Base-by-base conservation (phyloP, 2,797 vertebrate genomes). In the Brotula barbata region DNA sequence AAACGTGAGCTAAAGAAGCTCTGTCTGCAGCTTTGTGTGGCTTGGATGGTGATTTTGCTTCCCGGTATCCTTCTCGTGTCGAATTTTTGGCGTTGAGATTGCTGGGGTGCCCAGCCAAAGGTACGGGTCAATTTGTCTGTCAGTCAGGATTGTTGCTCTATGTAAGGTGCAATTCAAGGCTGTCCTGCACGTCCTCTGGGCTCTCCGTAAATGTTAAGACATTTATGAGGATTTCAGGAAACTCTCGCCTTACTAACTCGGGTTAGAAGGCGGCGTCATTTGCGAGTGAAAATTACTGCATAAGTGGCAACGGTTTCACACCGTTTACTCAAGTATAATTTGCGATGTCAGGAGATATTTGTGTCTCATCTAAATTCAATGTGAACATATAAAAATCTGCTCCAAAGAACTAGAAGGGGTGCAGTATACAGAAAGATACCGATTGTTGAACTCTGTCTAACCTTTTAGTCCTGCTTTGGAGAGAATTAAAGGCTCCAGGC, bases 221-320 rank as follows among this genome's bases (percentile, higher is more conserved):
- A 39, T 68, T 75, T 69, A 9, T 28, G 63, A 53, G 52, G 63
- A 78, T 76, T 85, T 77, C 82, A 86, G 79, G 82, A 86, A 85
- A 66, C 58, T 2, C 9, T 81, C 68, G 10, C 3, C 65, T 77
- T 71, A 76, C 73, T 71, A 56, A 81, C 49, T 53, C 25, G 4
- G 25, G 23, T 75, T 78, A 33, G 54, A 70, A 67, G 60, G 45
- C 73, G 63, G 69, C 54, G 44, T 80, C 50, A 49, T 70, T 82
- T 70, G 41, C 46, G 68, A 49, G 19, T 46, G 44, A 63, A 67
- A 76, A 70, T 58, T 43, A 25, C 67, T 36, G 52, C 61, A 53
- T 36, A 37, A 77, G 52, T 50, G 60, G 65, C 47, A 58, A 12
- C 36, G 34, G 36, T 46, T 51, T 61, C 45, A 50, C 15, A 34